These are phyloP conservation scores for Bradypus variegatus DNA, from an alignment of 2,797 vertebrate species.

Conservation along the genomic window DNA sequence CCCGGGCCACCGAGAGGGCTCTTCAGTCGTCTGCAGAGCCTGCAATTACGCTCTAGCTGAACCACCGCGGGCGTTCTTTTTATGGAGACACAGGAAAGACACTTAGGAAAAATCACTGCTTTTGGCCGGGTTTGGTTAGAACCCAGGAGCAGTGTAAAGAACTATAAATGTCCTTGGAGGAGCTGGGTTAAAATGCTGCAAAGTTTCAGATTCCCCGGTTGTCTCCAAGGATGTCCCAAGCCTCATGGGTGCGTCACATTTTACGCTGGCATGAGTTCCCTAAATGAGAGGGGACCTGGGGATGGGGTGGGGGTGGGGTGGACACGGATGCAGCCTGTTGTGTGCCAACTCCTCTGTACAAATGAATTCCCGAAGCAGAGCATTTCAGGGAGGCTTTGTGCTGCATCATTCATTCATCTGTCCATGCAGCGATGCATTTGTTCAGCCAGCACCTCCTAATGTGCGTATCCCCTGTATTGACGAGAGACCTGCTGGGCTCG, in stretches of 20 bases:
- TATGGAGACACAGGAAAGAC: slow-evolving; percentile 63
- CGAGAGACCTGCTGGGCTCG: not conserved
- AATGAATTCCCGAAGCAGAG: not conserved
- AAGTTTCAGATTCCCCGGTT: not conserved
- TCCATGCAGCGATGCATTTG: not conserved
- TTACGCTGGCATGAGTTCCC: not conserved
- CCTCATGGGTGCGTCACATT: not conserved
- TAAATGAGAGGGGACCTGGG: not conserved
- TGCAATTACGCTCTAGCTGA: slow-evolving; percentile 31
- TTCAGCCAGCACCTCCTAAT: not conserved
- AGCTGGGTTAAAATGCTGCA: not conserved
- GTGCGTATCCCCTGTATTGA: not conserved
- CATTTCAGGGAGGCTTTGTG: too few relatives aligned
- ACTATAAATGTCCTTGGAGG: slow-evolving; percentile 16
- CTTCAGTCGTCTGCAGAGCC: slow-evolving; percentile 21
- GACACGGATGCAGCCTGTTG: not conserved
- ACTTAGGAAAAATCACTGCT: slow-evolving; percentile 58
- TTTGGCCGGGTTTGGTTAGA: slow-evolving; percentile 42
- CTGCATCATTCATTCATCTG: not conserved
- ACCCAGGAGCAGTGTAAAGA: not conserved
- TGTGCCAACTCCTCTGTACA: not conserved
- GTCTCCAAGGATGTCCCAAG: not conserved
- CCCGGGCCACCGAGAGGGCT: not conserved
- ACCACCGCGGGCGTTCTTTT: slow-evolving; percentile 49
- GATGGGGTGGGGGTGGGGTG: too few relatives aligned